Evolutionary conservation across 2,113 vertebrate genomes (phyloP), one percentile per base, ranked within the genome.

Genomic region (Phylloscopus whistleri): DNA sequence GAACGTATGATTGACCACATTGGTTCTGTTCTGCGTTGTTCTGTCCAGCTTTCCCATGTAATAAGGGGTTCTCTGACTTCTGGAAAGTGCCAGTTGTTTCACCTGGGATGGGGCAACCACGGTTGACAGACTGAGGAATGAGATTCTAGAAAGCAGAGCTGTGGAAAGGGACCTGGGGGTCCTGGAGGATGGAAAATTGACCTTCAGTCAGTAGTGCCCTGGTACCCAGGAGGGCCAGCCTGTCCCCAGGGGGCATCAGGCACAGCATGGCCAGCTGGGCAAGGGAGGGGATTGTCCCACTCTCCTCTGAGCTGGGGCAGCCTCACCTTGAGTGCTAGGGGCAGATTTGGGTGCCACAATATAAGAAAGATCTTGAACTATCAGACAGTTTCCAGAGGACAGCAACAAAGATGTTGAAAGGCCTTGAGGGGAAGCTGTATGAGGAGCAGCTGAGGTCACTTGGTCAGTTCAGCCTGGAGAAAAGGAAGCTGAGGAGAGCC

Each of bases 221-320:
- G 49, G 10, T 15, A 66, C 26, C 16, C 39, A 55, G 16, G 27
- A 44, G 12, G 49, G 37, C 7, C 49, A 44, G 1, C 19, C 49
- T 11, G 53, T 19, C 2, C 39, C 26, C 22, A 19, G 20, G 26
- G 8, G 2, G 1, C 33, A 35, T 15, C 39, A 63, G 23, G 14
- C 6, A n/a, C 75, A 63, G 22, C 35, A 62, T 21, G 1, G 0
- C 18, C 58, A 51, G 7, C 48, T 0, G 0, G 60, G 11, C 15
- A 44, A 23, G 24, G 31, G 24, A 44, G 15, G 12, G 33, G 5
- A 56, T 26, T 67, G 27, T 80, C 27, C 41, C 1, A 13, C 39
- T 44, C 33, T 80, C 26, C 10, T 46, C 51, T 37, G 20, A 3
- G 2, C 39, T 66, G 33, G 20, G 39, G 39, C 1, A 0, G 62